These are phyloP conservation scores for Calidris pygmaea DNA, from an alignment of 2,113 vertebrate species.

Conservation along the genomic window DNA sequence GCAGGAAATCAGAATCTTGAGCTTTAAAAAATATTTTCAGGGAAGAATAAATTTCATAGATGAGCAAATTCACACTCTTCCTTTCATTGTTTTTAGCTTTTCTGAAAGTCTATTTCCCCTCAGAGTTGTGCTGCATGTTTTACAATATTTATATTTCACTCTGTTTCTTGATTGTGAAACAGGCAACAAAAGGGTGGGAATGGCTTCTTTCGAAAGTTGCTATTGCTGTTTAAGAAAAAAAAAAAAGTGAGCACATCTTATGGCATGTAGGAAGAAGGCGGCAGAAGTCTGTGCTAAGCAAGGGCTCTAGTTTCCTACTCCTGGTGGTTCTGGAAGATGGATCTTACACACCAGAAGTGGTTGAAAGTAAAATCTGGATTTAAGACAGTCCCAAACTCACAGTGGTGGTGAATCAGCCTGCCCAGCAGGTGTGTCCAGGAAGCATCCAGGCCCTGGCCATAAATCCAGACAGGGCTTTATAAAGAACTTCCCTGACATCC, in stretches of 20 bases:
- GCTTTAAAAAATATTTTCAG: background rate
- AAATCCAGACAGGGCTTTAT: background rate
- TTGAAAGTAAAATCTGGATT: background rate
- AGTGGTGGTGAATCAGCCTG: background rate
- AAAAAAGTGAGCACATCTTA: background rate
- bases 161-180: background rate
- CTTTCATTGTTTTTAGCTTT: background rate
- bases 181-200: background rate
- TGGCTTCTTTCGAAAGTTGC: background rate
- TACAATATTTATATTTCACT: background rate
- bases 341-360: background rate
- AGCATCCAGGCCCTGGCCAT: background rate
- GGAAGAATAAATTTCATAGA: background rate
- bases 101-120: background rate
- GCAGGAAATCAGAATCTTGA: background rate
- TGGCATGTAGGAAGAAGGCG: background rate
- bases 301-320: background rate
- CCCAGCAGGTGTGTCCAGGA: fast-evolving
- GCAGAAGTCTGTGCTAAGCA: background rate
- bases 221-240: background rate
- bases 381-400: background rate
- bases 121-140: background rate
- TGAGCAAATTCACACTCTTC: background rate
- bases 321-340: background rate
- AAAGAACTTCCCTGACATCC: background rate